Percentiles rank a stretch among this genome's conserved stretches.
These are phyloP conservation scores for Dexiosoma caninum DNA, from an alignment of 2,888 invertebrate genomes.

Conservation along the genomic window DNA sequence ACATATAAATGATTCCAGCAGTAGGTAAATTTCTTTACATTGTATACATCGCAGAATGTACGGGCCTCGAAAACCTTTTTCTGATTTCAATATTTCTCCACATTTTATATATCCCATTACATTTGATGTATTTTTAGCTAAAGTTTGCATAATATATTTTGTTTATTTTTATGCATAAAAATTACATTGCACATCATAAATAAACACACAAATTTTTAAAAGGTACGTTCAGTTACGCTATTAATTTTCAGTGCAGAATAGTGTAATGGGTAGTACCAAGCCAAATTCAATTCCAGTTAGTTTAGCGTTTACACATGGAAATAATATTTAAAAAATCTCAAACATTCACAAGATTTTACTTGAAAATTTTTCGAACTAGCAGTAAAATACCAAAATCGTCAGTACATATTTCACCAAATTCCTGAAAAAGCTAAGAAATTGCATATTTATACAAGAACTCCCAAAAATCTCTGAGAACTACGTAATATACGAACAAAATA, in stretches of 20 bases:
- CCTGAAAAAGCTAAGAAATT: too few species aligned
- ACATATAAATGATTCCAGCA: slow-evolving; percentile 48
- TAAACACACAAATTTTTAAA: background rate
- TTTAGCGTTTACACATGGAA: too few species aligned
- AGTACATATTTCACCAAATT: too few species aligned
- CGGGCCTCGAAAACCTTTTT: slow-evolving; percentile 29
- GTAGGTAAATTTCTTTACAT: slow-evolving; percentile 44
- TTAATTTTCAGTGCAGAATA: background rate
- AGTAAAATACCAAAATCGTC: too few species aligned
- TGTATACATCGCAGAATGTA: slow-evolving; percentile 36
- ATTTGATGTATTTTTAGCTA: slow-evolving; percentile 8
- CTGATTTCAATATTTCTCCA: slow-evolving; percentile 43
- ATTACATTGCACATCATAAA: background rate
- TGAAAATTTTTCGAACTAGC: too few species aligned
- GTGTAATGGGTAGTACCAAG: too few species aligned
- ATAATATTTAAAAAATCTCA: too few species aligned
- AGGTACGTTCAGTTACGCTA: slow-evolving; percentile 20
- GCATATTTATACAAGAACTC: too few species aligned
- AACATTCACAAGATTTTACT: too few species aligned
- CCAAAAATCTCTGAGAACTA: too few species aligned
- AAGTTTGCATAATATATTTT: slow-evolving; percentile 6
- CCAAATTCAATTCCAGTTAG: too few species aligned
- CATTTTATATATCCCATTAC: slow-evolving; percentile 37
- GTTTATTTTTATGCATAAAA: background rate
- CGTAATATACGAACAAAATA: too few species aligned